These are phyloP conservation scores for Dolichopus griseipennis DNA, from an alignment of 2,888 invertebrate genomes.

Conservation along the genomic window DNA sequence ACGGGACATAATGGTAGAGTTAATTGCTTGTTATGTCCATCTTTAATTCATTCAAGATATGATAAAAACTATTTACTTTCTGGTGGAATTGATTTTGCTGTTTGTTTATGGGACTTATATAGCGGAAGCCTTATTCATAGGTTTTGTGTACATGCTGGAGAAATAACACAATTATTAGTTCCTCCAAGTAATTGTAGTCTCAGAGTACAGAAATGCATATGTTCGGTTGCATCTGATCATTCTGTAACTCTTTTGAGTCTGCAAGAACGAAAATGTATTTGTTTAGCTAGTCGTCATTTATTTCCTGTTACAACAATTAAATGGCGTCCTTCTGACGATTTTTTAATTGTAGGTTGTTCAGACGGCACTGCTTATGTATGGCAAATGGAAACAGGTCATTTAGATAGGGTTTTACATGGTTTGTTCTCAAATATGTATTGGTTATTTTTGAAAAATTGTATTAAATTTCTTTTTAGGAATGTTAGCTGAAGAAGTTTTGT, in stretches of 20 bases:
- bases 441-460: neutral
- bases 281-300: constrained; percentile 77
- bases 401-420: constrained; percentile 92
- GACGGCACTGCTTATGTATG: constrained; percentile 98
- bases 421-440: constrained; percentile 20
- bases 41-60: constrained; percentile 77
- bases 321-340: constrained; percentile 96
- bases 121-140: constrained; percentile 81
- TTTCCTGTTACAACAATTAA: constrained; percentile 94
- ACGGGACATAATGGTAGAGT: constrained; percentile 88
- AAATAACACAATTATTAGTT: constrained; percentile 87
- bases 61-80: constrained; percentile 84
- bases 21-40: constrained; percentile 90
- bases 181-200: constrained; percentile 87
- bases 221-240: constrained; percentile 95
- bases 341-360: constrained; percentile 92
- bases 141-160: constrained; percentile 97
- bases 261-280: constrained; percentile 84
- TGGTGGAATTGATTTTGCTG: constrained; percentile 96
- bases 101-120: constrained; percentile 88
- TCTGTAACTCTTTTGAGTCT: constrained; percentile 87
- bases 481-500: constrained; percentile 90
- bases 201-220: constrained; percentile 87
- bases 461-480: constrained; percentile 51
- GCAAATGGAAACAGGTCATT: constrained; percentile 99